phyloP scores from a whole-genome alignment of 2,113 vertebrate genomes.

The Alces alces region DNA sequence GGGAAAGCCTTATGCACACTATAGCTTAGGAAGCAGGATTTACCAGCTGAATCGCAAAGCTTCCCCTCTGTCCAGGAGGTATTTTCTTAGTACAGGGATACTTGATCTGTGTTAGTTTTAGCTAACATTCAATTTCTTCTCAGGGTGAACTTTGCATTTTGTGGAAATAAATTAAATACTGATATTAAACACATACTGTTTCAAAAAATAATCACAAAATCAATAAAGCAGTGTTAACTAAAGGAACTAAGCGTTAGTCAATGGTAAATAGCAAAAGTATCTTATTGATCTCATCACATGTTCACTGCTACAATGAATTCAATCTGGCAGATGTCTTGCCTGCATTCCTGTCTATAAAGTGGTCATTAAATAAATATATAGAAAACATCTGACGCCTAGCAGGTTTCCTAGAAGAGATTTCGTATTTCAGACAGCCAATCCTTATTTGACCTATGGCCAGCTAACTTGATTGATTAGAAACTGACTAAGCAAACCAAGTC shows the following conservation, averaged over 20 bases:
- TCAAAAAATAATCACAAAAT: slow-evolving; percentile 44
- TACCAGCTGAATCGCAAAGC: slow-evolving; percentile 52
- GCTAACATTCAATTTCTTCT: slow-evolving; percentile 28
- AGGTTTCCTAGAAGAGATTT: background rate
- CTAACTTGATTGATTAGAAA: background rate
- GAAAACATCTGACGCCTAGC: background rate
- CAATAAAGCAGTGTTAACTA: slow-evolving; percentile 29
- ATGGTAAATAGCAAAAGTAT: slow-evolving; percentile 11
- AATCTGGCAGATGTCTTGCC: slow-evolving; percentile 7
- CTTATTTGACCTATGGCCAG: background rate
- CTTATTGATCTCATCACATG: background rate
- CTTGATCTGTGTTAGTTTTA: slow-evolving; percentile 40
- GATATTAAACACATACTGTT: background rate
- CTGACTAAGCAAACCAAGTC: background rate
- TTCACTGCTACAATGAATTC: background rate
- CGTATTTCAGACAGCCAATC: background rate
- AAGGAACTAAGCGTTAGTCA: slow-evolving; percentile 13
- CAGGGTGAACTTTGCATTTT: slow-evolving; percentile 34
- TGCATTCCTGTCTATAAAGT: background rate
- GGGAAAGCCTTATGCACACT: slow-evolving; percentile 69
- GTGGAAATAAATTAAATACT: slow-evolving; percentile 24
- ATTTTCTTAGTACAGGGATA: slow-evolving; percentile 32
- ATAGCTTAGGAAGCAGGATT: slow-evolving; percentile 65
- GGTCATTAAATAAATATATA: background rate
- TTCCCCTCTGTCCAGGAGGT: slow-evolving; percentile 1